Conservation (phyloP, 2,797 vertebrate genomes). For the Melanotaenia trifasciata region DNA sequence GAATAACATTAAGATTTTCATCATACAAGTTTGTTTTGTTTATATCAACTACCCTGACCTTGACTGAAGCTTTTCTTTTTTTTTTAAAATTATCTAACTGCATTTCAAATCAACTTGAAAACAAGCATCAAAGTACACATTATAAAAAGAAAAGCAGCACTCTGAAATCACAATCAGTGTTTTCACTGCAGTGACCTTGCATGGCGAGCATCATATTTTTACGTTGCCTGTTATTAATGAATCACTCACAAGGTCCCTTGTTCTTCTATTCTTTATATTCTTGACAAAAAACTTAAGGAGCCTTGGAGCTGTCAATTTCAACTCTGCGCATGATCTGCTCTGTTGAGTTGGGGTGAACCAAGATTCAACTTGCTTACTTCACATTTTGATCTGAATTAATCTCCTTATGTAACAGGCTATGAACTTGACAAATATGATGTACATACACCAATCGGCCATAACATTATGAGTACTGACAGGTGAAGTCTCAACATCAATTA, state of each 20-base stretch:
- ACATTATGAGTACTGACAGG: neutral
- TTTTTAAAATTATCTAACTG: neutral
- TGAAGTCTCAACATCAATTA: neutral
- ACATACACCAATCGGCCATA: neutral
- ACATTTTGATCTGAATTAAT: neutral
- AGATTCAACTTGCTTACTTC: neutral
- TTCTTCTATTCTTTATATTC: constrained; percentile 31
- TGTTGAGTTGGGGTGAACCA: too few species aligned
- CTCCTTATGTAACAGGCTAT: neutral
- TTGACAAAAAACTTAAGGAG: constrained; percentile 54
- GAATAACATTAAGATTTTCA: neutral
- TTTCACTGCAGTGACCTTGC: constrained; percentile 10
- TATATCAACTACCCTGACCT: neutral
- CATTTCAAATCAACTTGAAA: neutral
- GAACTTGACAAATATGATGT: neutral
- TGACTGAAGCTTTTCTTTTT: neutral
- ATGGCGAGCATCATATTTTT: constrained; percentile 19
- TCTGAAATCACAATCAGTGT: constrained; percentile 16
- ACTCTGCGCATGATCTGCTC: too few species aligned
- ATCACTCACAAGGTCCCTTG: constrained; percentile 16
- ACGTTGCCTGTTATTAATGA: neutral
- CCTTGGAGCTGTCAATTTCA: constrained; percentile 15
- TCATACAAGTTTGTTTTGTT: neutral
- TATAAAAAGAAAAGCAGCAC: neutral
- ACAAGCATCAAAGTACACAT: neutral